Conservation (phyloP, 53 echinoderm and acorn worm species). For the Hippasteria phrygiana region DNA sequence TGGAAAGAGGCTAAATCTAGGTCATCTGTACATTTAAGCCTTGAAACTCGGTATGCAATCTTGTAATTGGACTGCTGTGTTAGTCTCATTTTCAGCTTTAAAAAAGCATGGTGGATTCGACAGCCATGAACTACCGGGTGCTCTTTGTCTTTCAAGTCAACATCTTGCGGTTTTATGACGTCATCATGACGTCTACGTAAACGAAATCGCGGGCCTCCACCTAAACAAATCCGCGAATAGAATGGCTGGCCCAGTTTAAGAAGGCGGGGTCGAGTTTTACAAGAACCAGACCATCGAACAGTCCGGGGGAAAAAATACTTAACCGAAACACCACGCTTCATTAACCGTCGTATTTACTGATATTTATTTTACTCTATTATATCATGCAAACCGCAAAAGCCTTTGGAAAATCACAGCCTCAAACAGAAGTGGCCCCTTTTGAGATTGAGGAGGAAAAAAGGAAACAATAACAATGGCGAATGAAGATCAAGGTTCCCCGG, state of each 20-base stretch:
- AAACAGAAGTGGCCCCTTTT: slow-evolving; percentile 24
- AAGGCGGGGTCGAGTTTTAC: slow-evolving; percentile 38
- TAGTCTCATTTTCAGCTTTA: slow-evolving; percentile 33
- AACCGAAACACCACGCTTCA: slow-evolving; percentile 30
- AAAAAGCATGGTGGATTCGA: no score
- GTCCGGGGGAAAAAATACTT: slow-evolving; percentile 9
- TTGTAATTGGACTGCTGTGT: not conserved
- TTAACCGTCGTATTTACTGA: slow-evolving; percentile 49
- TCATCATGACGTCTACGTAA: slow-evolving; percentile 13
- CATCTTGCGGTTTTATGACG: not conserved
- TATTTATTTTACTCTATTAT: slow-evolving; percentile 59
- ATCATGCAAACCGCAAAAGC: slow-evolving; percentile 49
- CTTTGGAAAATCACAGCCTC: slow-evolving; percentile 58
- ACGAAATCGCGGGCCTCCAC: not conserved
- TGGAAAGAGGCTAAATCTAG: slow-evolving; percentile 7
- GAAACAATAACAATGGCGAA: slow-evolving; percentile 57
- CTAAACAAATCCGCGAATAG: not conserved
- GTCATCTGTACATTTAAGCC: not conserved
- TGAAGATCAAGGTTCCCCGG: slow-evolving; percentile 51
- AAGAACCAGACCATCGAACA: not conserved
- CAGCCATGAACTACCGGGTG: not conserved
- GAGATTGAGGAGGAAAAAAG: slow-evolving; percentile 20
- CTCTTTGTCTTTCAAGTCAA: not conserved
- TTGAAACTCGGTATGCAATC: not conserved
- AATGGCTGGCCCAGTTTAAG: slow-evolving; percentile 6